Conservation (phyloP, 2,797 vertebrate genomes). For the Scarus forsteni region DNA sequence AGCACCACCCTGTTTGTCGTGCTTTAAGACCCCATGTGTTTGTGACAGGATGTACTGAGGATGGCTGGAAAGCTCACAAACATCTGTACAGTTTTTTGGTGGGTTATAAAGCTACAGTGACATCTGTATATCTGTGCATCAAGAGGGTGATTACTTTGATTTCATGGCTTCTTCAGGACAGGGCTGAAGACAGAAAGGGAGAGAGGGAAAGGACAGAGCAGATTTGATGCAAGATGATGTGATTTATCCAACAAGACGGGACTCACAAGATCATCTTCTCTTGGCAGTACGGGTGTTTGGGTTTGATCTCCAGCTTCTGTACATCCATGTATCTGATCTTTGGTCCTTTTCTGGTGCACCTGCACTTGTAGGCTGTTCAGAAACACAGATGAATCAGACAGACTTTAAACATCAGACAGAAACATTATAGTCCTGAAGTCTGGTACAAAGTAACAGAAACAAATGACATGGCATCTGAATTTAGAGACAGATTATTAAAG, state of each 20-base stretch:
- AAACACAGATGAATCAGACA: not conserved
- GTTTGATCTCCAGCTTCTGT: constrained; percentile 98
- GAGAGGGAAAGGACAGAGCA: not conserved
- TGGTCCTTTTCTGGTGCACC: constrained; percentile 96
- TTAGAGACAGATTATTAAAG: constrained; percentile 12
- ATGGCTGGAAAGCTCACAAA: not conserved
- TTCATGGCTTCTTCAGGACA: not conserved
- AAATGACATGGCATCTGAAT: constrained; percentile 2
- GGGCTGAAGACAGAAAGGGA: not conserved
- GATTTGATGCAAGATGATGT: too few relatives aligned
- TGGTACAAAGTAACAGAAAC: not conserved
- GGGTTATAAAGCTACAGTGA: not conserved
- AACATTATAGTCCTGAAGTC: not conserved
- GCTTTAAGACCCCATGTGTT: constrained; percentile 9
- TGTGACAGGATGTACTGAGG: constrained; percentile 33
- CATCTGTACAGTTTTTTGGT: constrained; percentile 7
- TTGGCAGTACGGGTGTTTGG: constrained; percentile 96
- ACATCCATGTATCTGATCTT: constrained; percentile 98
- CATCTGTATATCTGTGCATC: constrained; percentile 1
- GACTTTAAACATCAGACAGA: not conserved
- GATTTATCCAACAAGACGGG: not conserved
- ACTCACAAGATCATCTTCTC: constrained; percentile 99
- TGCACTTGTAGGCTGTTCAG: constrained; percentile 94
- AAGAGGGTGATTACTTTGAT: not conserved
- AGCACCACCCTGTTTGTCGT: too few relatives aligned